phyloP scores from a whole-genome alignment of 1,140 invertebrate species.

The Sitodiplosis mosellana region DNA sequence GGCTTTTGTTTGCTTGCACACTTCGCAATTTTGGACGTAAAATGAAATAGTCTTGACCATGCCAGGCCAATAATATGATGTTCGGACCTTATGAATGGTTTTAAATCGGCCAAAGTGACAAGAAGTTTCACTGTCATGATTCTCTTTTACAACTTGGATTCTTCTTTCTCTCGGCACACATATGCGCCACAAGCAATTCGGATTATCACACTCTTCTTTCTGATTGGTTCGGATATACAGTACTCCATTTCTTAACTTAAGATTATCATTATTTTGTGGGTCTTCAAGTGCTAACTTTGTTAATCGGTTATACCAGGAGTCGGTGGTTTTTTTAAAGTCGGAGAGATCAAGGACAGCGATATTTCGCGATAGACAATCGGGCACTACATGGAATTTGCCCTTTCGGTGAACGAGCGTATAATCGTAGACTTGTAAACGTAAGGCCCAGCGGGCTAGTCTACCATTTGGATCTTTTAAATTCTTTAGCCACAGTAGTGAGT shows the following conservation, averaged over 20 bases:
- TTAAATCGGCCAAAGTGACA: slow-evolving; percentile 12
- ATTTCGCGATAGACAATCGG: background rate
- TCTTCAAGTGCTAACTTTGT: background rate
- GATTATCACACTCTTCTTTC: slow-evolving; percentile 7
- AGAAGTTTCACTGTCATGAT: slow-evolving; percentile 4
- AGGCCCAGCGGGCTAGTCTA: too few species aligned
- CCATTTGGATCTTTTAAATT: too few species aligned
- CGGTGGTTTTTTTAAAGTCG: background rate
- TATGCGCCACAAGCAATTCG: slow-evolving; percentile 10
- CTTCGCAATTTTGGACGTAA: slow-evolving; percentile 12
- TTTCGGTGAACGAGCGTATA: too few species aligned
- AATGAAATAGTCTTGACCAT: slow-evolving; percentile 10
- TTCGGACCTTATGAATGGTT: slow-evolving; percentile 8
- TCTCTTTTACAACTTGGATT: slow-evolving; percentile 8
- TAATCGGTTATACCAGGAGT: too few species aligned
- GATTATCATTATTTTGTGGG: background rate
- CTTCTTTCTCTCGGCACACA: slow-evolving; percentile 7
- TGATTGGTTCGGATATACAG: background rate
- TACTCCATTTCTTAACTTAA: background rate
- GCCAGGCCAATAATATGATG: slow-evolving; percentile 13
- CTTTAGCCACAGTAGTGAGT: too few species aligned
- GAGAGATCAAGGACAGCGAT: background rate
- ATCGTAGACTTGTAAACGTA: too few species aligned
- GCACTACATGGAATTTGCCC: background rate
- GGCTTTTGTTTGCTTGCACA: slow-evolving; percentile 7